phyloP scores from a whole-genome alignment of 1,140 invertebrate genomes.

The Bombus cullumanus region DNA sequence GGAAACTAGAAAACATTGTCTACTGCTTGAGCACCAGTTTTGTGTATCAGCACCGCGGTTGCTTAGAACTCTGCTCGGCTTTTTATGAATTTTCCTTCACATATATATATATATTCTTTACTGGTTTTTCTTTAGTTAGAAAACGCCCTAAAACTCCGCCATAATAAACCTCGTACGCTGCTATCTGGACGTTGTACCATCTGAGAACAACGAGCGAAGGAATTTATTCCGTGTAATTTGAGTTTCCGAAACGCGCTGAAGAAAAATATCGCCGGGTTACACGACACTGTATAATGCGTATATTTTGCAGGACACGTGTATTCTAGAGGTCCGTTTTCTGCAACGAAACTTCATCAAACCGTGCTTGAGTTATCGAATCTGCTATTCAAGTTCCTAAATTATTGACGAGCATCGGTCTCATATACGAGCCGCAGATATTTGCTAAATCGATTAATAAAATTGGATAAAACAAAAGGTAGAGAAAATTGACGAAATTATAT shows the following conservation, averaged over 20 bases:
- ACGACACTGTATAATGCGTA: not conserved
- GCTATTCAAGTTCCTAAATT: too few relatives aligned
- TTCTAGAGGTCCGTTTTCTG: not conserved
- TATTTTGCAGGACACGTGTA: not conserved
- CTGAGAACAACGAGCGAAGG: not conserved
- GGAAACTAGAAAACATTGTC: slow-evolving; percentile 4
- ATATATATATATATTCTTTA: not conserved
- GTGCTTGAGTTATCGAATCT: too few relatives aligned
- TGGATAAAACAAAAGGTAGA: too few relatives aligned
- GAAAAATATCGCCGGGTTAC: not conserved
- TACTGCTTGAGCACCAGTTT: not conserved
- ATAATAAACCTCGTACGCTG: slow-evolving; percentile 23
- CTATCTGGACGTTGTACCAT: slow-evolving; percentile 20
- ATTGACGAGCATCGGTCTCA: too few relatives aligned
- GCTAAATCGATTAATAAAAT: too few relatives aligned
- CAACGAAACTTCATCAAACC: too few relatives aligned
- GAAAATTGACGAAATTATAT: too few relatives aligned
- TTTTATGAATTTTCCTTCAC: slow-evolving; percentile 21
- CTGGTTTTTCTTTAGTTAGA: too few relatives aligned
- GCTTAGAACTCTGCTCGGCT: not conserved
- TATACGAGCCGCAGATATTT: too few relatives aligned
- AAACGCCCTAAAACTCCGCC: slow-evolving; percentile 2
- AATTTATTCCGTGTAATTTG: slow-evolving; percentile 46
- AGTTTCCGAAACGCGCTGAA: slow-evolving; percentile 9
- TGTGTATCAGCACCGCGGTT: not conserved